These are phyloP conservation scores for Mythimna loreyi DNA, from an alignment of 2,888 invertebrate genomes.

Conservation along the genomic window DNA sequence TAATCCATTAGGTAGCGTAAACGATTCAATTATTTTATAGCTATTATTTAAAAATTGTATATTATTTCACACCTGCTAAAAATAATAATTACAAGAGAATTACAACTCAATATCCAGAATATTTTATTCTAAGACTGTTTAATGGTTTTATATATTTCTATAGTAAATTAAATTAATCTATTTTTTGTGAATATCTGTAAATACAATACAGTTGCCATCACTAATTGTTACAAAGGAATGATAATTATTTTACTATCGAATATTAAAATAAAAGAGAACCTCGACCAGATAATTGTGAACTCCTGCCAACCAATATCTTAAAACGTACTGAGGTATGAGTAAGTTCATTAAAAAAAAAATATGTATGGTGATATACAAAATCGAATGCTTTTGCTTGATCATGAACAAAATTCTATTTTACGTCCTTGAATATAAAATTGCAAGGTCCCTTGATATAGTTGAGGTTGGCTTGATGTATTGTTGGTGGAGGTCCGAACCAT, in stretches of 20 bases:
- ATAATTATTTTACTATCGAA: background rate
- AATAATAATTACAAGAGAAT: too few relatives aligned
- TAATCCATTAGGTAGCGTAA: too few relatives aligned
- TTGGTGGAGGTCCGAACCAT: conserved; percentile 78
- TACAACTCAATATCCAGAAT: too few relatives aligned
- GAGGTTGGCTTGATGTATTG: conserved; percentile 68
- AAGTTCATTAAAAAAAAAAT: background rate
- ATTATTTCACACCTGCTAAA: too few relatives aligned
- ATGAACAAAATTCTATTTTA: conserved; percentile 17
- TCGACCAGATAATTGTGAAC: background rate
- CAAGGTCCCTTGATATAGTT: conserved; percentile 79
- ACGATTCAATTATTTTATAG: too few relatives aligned
- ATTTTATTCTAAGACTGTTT: too few relatives aligned
- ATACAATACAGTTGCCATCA: background rate
- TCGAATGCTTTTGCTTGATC: background rate
- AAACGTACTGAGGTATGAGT: background rate
- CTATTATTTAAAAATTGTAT: too few relatives aligned
- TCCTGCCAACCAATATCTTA: background rate
- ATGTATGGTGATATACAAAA: background rate
- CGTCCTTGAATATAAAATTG: conserved; percentile 80
- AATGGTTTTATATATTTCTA: background rate
- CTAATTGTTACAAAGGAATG: background rate
- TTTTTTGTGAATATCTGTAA: background rate
- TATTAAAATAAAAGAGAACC: background rate
- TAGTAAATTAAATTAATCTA: background rate